A percentile compares a stretch with the other conserved stretches of the same genome.
Conservation (phyloP, 1,140 invertebrate species). For the Varroa destructor region DNA sequence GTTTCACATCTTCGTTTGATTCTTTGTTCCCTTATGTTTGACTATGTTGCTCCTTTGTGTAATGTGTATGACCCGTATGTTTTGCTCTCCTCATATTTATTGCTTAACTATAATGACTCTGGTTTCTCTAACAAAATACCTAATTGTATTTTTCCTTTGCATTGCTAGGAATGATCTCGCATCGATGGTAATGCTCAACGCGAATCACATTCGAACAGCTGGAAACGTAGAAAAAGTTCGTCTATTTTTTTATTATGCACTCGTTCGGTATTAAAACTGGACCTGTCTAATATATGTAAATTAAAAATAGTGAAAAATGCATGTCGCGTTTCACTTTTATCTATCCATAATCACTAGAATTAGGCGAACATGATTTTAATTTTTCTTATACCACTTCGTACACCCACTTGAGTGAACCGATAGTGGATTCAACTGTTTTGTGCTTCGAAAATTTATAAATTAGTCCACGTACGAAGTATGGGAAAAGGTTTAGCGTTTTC, state of each 20-base stretch:
- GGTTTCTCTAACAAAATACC: neutral
- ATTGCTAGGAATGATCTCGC: slow-evolving; percentile 39
- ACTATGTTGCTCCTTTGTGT: too few relatives aligned
- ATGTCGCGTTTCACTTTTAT: neutral
- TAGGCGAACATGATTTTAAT: slow-evolving; percentile 27
- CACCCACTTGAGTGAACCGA: too few relatives aligned
- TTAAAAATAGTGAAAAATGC: neutral
- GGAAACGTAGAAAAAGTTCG: slow-evolving; percentile 41
- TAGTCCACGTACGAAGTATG: too few relatives aligned
- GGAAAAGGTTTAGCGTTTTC: too few relatives aligned
- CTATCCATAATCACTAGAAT: neutral
- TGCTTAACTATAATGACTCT: too few relatives aligned
- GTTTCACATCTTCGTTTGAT: too few relatives aligned
- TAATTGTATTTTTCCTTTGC: neutral
- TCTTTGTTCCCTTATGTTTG: too few relatives aligned
- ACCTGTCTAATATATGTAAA: neutral
- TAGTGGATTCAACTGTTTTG: too few relatives aligned
- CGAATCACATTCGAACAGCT: slow-evolving; percentile 44
- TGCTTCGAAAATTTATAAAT: too few relatives aligned
- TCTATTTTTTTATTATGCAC: neutral
- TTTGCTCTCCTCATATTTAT: too few relatives aligned
- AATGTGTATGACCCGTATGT: too few relatives aligned
- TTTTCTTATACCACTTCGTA: slow-evolving; percentile 18
- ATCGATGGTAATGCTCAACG: slow-evolving; percentile 46
- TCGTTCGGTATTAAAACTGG: neutral